Percentiles rank a stretch among this genome's conserved stretches.
phyloP scores from a whole-genome alignment of 2,888 invertebrate genomes.

The Xylophagus ater region DNA sequence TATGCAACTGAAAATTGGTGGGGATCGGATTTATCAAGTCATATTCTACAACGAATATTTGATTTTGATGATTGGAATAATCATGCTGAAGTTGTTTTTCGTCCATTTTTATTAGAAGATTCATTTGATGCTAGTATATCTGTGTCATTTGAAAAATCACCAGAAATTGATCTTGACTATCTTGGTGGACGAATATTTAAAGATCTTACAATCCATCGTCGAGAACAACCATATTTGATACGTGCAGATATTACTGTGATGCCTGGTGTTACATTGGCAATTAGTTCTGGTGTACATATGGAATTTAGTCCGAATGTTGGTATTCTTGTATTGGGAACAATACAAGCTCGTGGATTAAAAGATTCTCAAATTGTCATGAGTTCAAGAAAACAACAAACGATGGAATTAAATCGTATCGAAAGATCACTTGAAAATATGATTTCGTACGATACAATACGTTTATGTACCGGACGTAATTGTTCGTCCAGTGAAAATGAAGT shows the following conservation, averaged over 20 bases:
- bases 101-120: slow-evolving; percentile 75
- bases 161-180: slow-evolving; percentile 50
- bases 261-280: slow-evolving; percentile 79
- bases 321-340: slow-evolving; percentile 82
- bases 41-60: slow-evolving; percentile 76
- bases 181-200: slow-evolving; percentile 66
- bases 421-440: slow-evolving; percentile 46
- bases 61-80: slow-evolving; percentile 99
- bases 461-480: slow-evolving; percentile 69
- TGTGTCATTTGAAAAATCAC: slow-evolving; percentile 44
- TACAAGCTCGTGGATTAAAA: slow-evolving; percentile 69
- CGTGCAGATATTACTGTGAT: slow-evolving; percentile 90
- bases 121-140: slow-evolving; percentile 67
- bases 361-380: slow-evolving; percentile 70
- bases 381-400: slow-evolving; percentile 39
- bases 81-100: slow-evolving; percentile 83
- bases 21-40: slow-evolving; percentile 65
- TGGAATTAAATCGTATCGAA: slow-evolving; percentile 22
- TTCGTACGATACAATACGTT: slow-evolving; percentile 53
- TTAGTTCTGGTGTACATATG: slow-evolving; percentile 78
- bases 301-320: slow-evolving; percentile 95
- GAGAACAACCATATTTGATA: slow-evolving; percentile 64
- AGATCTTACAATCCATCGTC: slow-evolving; percentile 52
- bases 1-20: slow-evolving; percentile 95
- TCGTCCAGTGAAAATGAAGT: slow-evolving; percentile 44